Percentiles rank a stretch among this genome's conserved stretches.
Conservation (phyloP, 2,113 vertebrate species). For the Hyaena hyaena region DNA sequence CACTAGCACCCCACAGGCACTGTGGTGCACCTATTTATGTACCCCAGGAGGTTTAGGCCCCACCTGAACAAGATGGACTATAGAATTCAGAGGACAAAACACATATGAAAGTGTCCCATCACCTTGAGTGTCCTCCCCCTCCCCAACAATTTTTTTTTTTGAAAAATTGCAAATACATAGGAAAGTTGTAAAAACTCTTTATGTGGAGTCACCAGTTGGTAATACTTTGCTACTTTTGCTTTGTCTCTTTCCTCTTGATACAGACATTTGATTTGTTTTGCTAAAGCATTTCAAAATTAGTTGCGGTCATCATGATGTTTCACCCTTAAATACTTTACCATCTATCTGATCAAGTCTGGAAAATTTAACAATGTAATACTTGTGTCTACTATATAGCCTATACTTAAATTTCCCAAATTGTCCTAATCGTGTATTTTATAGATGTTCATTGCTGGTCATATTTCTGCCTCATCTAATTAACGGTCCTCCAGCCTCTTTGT, state of each 20-base stretch:
- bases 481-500: too few relatives aligned
- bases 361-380: not conserved
- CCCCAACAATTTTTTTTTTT: not conserved
- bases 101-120: not conserved
- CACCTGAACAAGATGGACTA: too few relatives aligned
- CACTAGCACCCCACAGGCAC: not conserved
- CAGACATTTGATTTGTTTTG: not conserved
- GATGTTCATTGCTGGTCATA: not conserved
- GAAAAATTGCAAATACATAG: not conserved
- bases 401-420: not conserved
- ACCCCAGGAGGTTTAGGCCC: not conserved
- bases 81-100: not conserved
- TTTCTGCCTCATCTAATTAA: too few relatives aligned
- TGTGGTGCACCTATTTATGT: not conserved
- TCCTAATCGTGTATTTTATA: not conserved
- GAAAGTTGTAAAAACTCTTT: not conserved
- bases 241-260: not conserved
- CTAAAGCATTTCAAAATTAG: conserved; percentile 22
- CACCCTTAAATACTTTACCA: not conserved
- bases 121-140: not conserved
- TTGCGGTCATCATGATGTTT: not conserved
- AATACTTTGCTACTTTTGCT: not conserved
- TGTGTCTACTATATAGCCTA: not conserved
- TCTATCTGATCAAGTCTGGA: not conserved
- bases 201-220: not conserved